phyloP scores from a whole-genome alignment of 2,888 invertebrate genomes.

The Acronicta aceris region DNA sequence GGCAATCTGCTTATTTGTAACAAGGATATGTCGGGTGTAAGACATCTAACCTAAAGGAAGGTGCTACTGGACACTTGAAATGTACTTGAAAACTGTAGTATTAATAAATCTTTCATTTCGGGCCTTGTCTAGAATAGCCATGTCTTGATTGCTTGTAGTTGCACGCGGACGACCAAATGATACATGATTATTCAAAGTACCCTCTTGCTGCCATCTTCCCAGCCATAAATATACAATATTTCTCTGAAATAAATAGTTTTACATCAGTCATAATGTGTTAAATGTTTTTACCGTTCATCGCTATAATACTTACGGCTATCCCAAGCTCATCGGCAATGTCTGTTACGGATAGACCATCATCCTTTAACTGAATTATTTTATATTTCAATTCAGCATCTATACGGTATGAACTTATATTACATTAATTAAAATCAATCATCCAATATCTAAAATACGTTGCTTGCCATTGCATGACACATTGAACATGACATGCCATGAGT shows the following conservation, averaged over 20 bases:
- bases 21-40: too few relatives aligned
- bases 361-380: too few relatives aligned
- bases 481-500: too few relatives aligned
- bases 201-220: background rate
- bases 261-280: background rate
- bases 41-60: too few relatives aligned
- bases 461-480: too few relatives aligned
- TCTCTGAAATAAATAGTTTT: background rate
- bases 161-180: conserved; percentile 4
- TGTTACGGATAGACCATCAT: background rate
- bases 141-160: conserved; percentile 8
- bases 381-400: too few relatives aligned
- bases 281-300: too few relatives aligned
- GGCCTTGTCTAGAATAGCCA: conserved; percentile 1
- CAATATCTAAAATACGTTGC: too few relatives aligned
- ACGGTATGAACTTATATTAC: too few relatives aligned
- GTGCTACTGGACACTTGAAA: conserved; percentile 7
- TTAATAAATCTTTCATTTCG: conserved; percentile 3
- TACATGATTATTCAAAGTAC: background rate
- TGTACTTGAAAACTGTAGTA: background rate
- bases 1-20: too few relatives aligned
- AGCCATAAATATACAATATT: background rate
- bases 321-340: background rate
- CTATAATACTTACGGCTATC: too few relatives aligned
- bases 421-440: too few relatives aligned